Base-by-base conservation (phyloP, 1,140 invertebrate species). In the Macrobrachium rosenbergii region DNA sequence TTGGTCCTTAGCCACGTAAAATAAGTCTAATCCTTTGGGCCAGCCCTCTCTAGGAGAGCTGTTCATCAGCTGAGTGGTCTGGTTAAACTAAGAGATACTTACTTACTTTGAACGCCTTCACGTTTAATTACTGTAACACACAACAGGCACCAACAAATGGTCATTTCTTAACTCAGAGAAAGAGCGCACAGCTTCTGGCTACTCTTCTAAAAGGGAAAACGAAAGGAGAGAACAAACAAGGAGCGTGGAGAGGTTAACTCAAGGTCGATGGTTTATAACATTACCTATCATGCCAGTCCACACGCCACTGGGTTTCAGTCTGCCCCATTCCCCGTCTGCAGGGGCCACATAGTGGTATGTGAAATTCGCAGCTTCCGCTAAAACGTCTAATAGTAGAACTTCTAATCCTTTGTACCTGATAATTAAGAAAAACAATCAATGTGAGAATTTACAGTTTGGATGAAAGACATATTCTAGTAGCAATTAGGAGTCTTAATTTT, bases 231-330 rank as follows among this genome's bases (percentile, higher is more conserved):
- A 64, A 64, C 63, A 19, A 19, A n/a, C n/a, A n/a, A n/a, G n/a
- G 63, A 5, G 2, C 5, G 63, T 21, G 17, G 21, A 19, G 5
- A 64, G 63, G 43, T 6, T 17, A 3, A 17, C 21, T 37, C 21
- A 3, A 16, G n/a, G 17, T n/a, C 17, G 0, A 59, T 58, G 3
- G 11, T 21, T 2, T 7, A 28, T 0, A 62, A 37, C 79, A 8
- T 76, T 16, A 88, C 88, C 88, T 62, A 89, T 88, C 85, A 89
- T 87, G 58, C 88, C 88, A 16, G 88, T 88, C 88, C 88, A 89
- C 10, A 67, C 75, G 5, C 88, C 88, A 45, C 88, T 81, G 11
- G 58, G 45, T 12, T 8, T 58, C 16, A 85, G 82, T 45, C 86
- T 43, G 3, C 88, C 88, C 88, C 88, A 89, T 85, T 89, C 76